Conservation (phyloP, 2,888 invertebrate genomes). For the Cynaeus angustus region DNA sequence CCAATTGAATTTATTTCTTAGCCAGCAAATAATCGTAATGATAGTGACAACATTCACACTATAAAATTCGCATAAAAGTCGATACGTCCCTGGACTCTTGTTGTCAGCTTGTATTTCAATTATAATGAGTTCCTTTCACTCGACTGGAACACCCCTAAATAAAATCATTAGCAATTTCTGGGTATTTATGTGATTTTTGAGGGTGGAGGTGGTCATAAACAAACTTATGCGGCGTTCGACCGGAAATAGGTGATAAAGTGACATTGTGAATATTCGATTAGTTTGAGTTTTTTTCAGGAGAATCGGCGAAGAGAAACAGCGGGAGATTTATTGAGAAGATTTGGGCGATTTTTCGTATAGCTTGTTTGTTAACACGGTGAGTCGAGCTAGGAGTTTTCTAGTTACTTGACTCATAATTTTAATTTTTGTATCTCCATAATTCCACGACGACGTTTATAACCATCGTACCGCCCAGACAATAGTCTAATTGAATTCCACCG, state of each 20-base stretch:
- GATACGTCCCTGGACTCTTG: slow-evolving; percentile 9
- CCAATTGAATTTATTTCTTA: slow-evolving; percentile 23
- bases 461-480: slow-evolving; percentile 14
- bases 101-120: slow-evolving; percentile 16
- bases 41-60: slow-evolving; percentile 6
- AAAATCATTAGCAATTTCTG: neutral
- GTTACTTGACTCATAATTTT: too few species aligned
- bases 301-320: slow-evolving; percentile 15
- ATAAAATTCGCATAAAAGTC: slow-evolving; percentile 3
- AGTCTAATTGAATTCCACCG: slow-evolving; percentile 14
- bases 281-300: slow-evolving; percentile 51
- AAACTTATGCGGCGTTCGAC: slow-evolving; percentile 61
- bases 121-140: slow-evolving; percentile 1
- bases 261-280: slow-evolving; percentile 61
- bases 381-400: too few species aligned
- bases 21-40: slow-evolving; percentile 7
- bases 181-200: slow-evolving; percentile 14
- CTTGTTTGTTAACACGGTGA: too few species aligned
- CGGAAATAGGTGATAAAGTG: slow-evolving; percentile 64
- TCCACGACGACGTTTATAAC: neutral
- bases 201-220: slow-evolving; percentile 55
- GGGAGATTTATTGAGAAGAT: too few species aligned
- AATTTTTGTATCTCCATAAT: too few species aligned
- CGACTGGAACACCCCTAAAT: neutral
- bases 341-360: too few species aligned